These are phyloP conservation scores for Pararge aegeria DNA, from an alignment of 1,140 invertebrate species.

Conservation along the genomic window DNA sequence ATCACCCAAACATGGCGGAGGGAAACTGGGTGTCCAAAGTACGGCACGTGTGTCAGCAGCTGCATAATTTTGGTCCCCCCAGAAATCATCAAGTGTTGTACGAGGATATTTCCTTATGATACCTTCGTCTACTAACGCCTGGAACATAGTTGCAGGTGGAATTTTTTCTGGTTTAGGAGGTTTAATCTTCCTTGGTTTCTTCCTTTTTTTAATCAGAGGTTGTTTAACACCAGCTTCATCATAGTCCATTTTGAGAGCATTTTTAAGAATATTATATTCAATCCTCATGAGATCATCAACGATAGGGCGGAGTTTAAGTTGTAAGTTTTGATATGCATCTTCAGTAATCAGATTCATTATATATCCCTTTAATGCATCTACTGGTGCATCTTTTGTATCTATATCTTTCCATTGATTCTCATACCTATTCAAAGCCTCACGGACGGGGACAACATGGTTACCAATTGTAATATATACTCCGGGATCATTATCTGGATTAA, in stretches of 20 bases:
- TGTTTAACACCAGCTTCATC: constrained; percentile 37
- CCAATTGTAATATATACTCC: constrained; percentile 55
- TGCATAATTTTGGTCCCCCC: constrained; percentile 65
- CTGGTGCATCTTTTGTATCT: constrained; percentile 42
- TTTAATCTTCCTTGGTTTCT: constrained; percentile 57
- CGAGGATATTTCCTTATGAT: constrained; percentile 60
- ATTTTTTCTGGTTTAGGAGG: constrained; percentile 53
- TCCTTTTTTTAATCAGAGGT: constrained; percentile 55
- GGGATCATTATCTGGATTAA: constrained; percentile 68
- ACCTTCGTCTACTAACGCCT: constrained; percentile 60
- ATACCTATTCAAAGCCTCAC: constrained; percentile 51
- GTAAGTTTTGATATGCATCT: constrained; percentile 53
- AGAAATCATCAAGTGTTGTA: constrained; percentile 56
- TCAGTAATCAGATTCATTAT: constrained; percentile 57
- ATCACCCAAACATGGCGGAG: constrained; percentile 58
- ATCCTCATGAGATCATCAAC: constrained; percentile 71
- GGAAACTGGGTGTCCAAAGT: constrained; percentile 62
- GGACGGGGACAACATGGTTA: constrained; percentile 36
- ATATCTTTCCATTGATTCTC: constrained; percentile 59
- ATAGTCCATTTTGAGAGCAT: constrained; percentile 58
- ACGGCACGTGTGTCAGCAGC: constrained; percentile 62
- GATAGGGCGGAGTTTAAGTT: constrained; percentile 58
- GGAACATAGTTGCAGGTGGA: constrained; percentile 57
- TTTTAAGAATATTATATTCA: constrained; percentile 56
- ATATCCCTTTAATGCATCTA: constrained; percentile 56